Evolutionary conservation across 2,888 invertebrate genomes (phyloP), one percentile per base, ranked within the genome.

Genomic region (Diabrotica balteata): DNA sequence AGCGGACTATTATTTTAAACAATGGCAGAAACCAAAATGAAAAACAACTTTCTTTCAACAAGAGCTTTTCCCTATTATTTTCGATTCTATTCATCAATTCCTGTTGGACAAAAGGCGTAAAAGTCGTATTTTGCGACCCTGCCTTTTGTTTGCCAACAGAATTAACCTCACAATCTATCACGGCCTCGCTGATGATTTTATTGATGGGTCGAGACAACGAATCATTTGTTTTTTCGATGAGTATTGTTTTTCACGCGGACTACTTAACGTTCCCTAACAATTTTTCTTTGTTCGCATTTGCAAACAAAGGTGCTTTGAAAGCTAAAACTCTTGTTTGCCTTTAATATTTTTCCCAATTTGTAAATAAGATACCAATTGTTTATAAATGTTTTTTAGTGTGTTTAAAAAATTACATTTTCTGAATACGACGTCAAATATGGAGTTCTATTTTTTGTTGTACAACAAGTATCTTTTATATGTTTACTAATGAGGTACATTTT

Each of bases 101-200:
- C 8, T 17, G 11, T 49, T n/a, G 53, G 63, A 69, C 69, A 69
- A 69, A 63, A 60, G 61, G 62, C 67, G 62, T 50, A 59, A 51
- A 69, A 63, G 66, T 63, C 66, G 60, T 57, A 64, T 64, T 67
- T 47, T 62, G 51, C 62, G 58, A 67, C 9, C 58, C 52, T 46
- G 59, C 52, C 59, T 51, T 69, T 67, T 67, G 60, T 69, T 69
- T 69, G 63, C 61, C 53, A 64, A 64, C 66, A 63, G 52, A 69
- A 67, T 64, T 64, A 64, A 69, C 69, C 60, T 61, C 47, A 32
- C 61, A 67, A 69, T 69, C 63, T 66, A 67, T 69, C 64, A 67
- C 63, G 46, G 54, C 54, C 44, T 50, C 50, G 45, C 65, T 60
- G 59, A 57, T 61, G 61, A 68, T 64, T 53, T 53, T 59, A 65